Evolutionary conservation across 2,113 vertebrate species (phyloP), one percentile per base, ranked within the genome.

Genomic region (Tautogolabrus adspersus): DNA sequence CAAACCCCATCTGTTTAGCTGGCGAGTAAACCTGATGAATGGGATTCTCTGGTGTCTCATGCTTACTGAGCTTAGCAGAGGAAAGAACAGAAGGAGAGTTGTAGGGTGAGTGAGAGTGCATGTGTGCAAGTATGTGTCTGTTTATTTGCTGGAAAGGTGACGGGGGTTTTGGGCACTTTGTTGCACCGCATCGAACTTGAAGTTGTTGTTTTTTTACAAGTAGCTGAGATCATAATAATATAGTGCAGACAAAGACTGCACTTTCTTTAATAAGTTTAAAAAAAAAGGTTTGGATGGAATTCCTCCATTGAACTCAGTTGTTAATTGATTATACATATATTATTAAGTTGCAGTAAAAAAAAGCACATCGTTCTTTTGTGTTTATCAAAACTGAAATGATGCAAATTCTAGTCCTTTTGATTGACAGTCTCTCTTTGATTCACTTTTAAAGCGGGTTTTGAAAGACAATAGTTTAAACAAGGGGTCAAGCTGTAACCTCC

Each of bases 1-100:
- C 83, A 83, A 88, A 88, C 84, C 83, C 89, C 89, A 91, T 92
- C 89, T 93, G 91, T 91, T 91, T 91, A 86, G 87, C 84, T 87
- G 34, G 75, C 52, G 21, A 86, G 73, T 79, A 88, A 87, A 88
- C 79, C 90, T 90, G 87, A 92, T 92, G 88, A 92, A 92, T 89
- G 82, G 80, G 72, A 87, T 82, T 82, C 81, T 82, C 75, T 80
- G 70, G 85, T 79, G 83, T 78, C 81, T 79, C 76, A 63, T 83
- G 84, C 70, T 88, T 61, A 85, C 77, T 80, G 89, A 85, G 70
- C 75, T 71, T 65, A 82, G 76, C 77, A 40, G 68, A 82, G 67
- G 57, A 77, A 55, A 66, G 51, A 86, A 72, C 82, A 87, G 80
- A 84, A 84, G 86, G 77, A 73, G 64, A 72, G 63, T 72, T 73